These are phyloP conservation scores for Phaethon lepturus DNA, from an alignment of 2,113 vertebrate species.

Conservation along the genomic window DNA sequence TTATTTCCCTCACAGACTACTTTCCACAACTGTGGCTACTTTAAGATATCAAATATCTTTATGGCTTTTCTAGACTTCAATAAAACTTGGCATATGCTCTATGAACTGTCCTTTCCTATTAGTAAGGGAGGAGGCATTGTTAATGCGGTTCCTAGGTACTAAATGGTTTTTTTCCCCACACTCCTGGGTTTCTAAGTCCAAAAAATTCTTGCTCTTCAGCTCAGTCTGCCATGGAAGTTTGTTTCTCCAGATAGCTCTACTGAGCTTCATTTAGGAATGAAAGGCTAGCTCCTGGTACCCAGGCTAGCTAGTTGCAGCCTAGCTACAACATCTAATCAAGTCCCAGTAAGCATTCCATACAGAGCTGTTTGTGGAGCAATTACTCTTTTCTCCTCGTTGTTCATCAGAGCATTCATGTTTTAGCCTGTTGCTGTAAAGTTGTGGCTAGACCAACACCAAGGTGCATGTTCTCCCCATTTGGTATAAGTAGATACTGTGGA, in stretches of 20 bases:
- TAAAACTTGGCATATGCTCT: not conserved
- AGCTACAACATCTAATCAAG: not conserved
- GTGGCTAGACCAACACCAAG: not conserved
- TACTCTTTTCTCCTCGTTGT: not conserved
- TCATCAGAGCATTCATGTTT: not conserved
- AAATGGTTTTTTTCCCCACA: accelerated
- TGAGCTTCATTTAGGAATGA: not conserved
- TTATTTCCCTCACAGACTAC: not conserved
- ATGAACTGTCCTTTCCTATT: not conserved
- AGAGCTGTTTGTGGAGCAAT: not conserved
- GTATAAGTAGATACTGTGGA: not conserved
- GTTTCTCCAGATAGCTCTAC: accelerated
- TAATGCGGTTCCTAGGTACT: not conserved
- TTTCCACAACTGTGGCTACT: not conserved
- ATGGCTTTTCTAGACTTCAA: not conserved
- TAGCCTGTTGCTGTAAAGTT: not conserved
- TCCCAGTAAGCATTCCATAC: not conserved
- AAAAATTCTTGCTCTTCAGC: not conserved
- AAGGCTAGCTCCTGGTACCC: not conserved
- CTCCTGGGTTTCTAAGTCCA: not conserved
- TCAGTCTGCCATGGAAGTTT: not conserved
- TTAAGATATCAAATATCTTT: not conserved
- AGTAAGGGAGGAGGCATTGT: not conserved
- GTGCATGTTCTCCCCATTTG: not conserved
- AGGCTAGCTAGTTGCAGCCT: not conserved